Evolutionary conservation across 2,888 invertebrate species (phyloP), one percentile per base, ranked within the genome.

Genomic region (Caenorhabditis sp.): DNA sequence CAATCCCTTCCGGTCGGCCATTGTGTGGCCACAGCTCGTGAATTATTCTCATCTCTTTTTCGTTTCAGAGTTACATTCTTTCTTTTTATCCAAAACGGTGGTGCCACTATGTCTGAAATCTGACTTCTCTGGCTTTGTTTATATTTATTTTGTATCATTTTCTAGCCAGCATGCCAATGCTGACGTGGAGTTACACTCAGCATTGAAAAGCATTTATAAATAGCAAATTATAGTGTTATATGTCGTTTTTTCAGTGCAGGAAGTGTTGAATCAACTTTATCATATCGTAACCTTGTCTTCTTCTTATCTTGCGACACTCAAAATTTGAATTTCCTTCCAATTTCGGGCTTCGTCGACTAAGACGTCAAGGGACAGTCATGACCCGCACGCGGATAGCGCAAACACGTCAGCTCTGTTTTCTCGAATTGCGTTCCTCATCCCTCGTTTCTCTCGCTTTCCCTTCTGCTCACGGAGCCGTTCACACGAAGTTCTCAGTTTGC

Each of bases 351-450:
- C 4, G 27, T 26, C 55, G 37, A 20, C 22, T 27, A 41, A 15
- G 6, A 32, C 58, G 66, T 39, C 58, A 66, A 37, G 7, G 11
- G 37, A 11, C n/a, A 6, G n/a, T 11, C 13, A 9, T 68, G 50
- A 22, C 68, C 2, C 68, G 59, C 58, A 15, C 68, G 35, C 8
- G 8, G 52, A 27, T 52, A 41, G 68, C 52, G 68, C 59, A 68
- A 68, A 68, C 68, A 68, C 68, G 68, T 68, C 68, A 68, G 68
- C 68, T 59, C 27, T 59, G 50, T 68, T 68, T 68, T 68, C 58
- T 68, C 59, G 58, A 68, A 59, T 68, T 32, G 56, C 66, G 66
- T 48, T 66, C 56, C 32, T 20, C 37, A 41, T 52, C 45, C 11
- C 52, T 58, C 50, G 50, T 15, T 68, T 50, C 66, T 66, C 66